Evolutionary conservation across 2,888 invertebrate species (phyloP).

Genomic region (Drosophila siamana): DNA sequence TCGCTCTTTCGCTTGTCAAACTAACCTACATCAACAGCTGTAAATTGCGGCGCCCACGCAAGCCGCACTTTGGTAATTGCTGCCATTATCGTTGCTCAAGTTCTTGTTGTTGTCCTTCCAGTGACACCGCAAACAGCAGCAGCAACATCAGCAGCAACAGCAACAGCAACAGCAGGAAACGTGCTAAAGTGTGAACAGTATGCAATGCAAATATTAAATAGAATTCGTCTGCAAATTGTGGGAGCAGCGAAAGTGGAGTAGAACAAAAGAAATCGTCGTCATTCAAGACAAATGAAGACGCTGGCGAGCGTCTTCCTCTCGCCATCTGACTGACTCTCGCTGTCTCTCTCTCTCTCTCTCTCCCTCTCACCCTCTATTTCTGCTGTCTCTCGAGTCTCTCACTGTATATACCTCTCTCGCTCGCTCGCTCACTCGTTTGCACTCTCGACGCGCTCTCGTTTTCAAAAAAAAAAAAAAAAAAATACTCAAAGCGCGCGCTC

Average conservation of each 20-base stretch:
- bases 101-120: constrained; percentile 22
- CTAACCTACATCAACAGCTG: constrained; percentile 85
- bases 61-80: constrained; percentile 35
- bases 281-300: constrained; percentile 63
- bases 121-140: constrained; percentile 22
- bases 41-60: constrained; percentile 61
- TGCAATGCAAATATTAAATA: constrained; percentile 29
- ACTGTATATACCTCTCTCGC: constrained; percentile 13
- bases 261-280: constrained; percentile 19
- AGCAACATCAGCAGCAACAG: constrained; percentile 5
- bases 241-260: constrained; percentile 9
- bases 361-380: constrained; percentile 18
- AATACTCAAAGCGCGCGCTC: constrained; percentile 31
- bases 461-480: too few relatives aligned
- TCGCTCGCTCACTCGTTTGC: constrained; percentile 26
- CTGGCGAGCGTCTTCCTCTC: constrained; percentile 72
- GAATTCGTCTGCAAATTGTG: not conserved
- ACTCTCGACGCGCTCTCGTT: constrained; percentile 9
- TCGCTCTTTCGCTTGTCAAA: constrained; percentile 49
- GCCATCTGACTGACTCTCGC: constrained; percentile 60
- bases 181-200: constrained; percentile 1
- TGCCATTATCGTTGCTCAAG: constrained; percentile 29
- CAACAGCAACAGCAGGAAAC: not conserved
- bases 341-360: constrained; percentile 42
- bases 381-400: constrained; percentile 29